Evolutionary conservation across 2,797 vertebrate species (phyloP).

Genomic region (Sebastes trivittatus): DNA sequence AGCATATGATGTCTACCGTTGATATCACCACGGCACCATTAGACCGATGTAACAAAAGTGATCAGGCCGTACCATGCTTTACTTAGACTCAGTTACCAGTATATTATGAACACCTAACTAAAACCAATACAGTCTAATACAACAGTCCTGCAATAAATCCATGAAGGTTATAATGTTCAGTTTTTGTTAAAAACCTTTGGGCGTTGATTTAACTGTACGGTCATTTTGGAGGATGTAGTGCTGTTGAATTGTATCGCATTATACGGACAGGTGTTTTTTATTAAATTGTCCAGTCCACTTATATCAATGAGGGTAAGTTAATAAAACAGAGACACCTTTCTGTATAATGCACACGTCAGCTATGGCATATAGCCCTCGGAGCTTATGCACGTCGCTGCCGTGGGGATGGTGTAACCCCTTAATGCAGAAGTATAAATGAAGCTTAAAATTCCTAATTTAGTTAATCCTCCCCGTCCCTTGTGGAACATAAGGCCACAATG

Average conservation of each 20-base stretch:
- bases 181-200: no score
- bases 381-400: not conserved
- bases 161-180: not conserved
- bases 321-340: not conserved
- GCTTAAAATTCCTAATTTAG: not conserved
- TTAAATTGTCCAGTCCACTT: not conserved
- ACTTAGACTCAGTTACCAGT: not conserved
- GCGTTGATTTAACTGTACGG: not conserved
- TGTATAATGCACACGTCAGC: not conserved
- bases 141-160: not conserved
- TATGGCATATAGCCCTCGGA: not conserved
- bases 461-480: not conserved
- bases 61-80: not conserved
- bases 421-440: not conserved
- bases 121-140: not conserved
- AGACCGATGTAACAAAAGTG: not conserved
- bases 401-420: not conserved
- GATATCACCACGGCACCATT: not conserved
- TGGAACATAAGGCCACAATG: not conserved
- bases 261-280: not conserved
- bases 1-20: not conserved
- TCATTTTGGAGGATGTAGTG: not conserved
- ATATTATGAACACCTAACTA: not conserved
- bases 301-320: not conserved
- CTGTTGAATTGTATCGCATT: not conserved